Evolutionary conservation across 2,888 invertebrate genomes (phyloP).

Genomic region (Phragmatobia fuliginosa): DNA sequence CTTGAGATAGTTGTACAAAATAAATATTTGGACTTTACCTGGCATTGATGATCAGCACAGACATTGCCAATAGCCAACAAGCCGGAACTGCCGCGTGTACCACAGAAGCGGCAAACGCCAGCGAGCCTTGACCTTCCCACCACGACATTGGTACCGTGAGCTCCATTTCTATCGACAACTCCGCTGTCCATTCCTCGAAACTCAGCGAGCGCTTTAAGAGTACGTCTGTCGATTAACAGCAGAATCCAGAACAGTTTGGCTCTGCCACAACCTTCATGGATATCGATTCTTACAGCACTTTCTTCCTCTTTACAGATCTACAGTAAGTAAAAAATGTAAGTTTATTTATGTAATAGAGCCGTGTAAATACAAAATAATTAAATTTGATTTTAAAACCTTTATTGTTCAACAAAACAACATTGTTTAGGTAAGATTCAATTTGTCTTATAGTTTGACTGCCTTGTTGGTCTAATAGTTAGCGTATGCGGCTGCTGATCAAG

Average conservation of each 20-base stretch:
- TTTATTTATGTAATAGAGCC: no score
- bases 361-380: no score
- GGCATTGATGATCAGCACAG: slow-evolving; percentile 97
- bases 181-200: slow-evolving; percentile 90
- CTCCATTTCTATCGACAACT: slow-evolving; percentile 54
- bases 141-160: slow-evolving; percentile 27
- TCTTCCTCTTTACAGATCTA: slow-evolving; percentile 98
- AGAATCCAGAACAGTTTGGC: slow-evolving; percentile 98
- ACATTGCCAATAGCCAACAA: slow-evolving; percentile 96
- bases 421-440: no score
- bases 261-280: slow-evolving; percentile 98
- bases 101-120: slow-evolving; percentile 97
- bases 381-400: no score
- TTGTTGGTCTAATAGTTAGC: no score
- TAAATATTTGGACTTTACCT: slow-evolving; percentile 80
- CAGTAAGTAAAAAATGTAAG: no score
- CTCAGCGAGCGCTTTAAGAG: slow-evolving; percentile 96
- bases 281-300: slow-evolving; percentile 97
- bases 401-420: no score
- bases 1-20: neutral
- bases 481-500: no score
- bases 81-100: slow-evolving; percentile 93
- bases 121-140: slow-evolving; percentile 76
- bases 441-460: no score
- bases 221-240: slow-evolving; percentile 96